Evolutionary conservation across 2,888 invertebrate species (phyloP).

Genomic region (Dorcus parallelipipedus): DNA sequence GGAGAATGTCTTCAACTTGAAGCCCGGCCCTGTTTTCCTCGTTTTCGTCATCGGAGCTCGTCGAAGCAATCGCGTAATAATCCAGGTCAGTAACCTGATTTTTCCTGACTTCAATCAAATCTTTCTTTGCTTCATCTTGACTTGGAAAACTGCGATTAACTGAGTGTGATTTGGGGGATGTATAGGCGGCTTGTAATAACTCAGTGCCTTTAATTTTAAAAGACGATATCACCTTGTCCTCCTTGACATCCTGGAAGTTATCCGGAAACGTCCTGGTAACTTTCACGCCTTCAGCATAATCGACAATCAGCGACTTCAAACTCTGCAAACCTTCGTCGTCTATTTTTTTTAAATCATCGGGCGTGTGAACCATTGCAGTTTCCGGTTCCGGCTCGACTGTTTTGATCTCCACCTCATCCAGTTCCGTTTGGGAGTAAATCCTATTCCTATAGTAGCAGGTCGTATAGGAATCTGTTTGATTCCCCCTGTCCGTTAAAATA

Average conservation of each 20-base stretch:
- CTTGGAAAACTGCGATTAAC: not conserved
- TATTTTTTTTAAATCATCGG: too few relatives aligned
- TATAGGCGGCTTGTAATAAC: not conserved
- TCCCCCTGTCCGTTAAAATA: not conserved
- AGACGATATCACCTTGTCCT: not conserved
- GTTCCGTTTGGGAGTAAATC: constrained; percentile 6
- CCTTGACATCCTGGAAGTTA: constrained; percentile 8
- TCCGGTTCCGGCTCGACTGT: constrained; percentile 6
- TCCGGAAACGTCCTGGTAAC: constrained; percentile 5
- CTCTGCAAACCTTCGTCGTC: constrained; percentile 1
- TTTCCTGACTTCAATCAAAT: constrained; percentile 8
- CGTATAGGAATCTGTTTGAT: not conserved
- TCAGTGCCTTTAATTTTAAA: constrained; percentile 11
- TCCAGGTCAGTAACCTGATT: constrained; percentile 6
- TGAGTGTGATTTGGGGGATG: not conserved
- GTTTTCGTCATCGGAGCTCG: constrained; percentile 2
- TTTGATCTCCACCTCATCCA: constrained; percentile 5
- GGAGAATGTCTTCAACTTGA: constrained; percentile 2
- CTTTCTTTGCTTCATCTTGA: not conserved
- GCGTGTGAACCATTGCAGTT: not conserved
- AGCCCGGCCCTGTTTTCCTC: constrained; percentile 2
- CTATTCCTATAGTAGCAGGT: not conserved
- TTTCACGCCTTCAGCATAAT: constrained; percentile 4
- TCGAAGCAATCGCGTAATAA: constrained; percentile 7
- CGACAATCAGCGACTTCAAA: constrained; percentile 4